Base-by-base conservation (phyloP, 2,113 vertebrate species). In the Anolis carolinensis region DNA sequence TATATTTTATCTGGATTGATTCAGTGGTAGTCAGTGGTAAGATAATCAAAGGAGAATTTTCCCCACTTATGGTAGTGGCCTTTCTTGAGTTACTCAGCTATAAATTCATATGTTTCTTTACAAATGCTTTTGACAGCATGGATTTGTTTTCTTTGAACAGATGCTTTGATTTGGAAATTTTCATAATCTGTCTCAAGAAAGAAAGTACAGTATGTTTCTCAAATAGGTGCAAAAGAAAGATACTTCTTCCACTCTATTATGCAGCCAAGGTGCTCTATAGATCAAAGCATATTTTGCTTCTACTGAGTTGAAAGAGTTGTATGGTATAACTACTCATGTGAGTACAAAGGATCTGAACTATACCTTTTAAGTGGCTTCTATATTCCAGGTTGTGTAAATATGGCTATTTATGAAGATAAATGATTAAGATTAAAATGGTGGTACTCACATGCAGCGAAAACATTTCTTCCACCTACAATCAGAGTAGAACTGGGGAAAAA, bases 181-280 rank as follows among this genome's bases (percentile, higher is more conserved):
- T 86, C 86, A 71, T 85, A 75, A 75, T 83, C 32, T 68, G 92
- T 82, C 68, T 88, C 50, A 82, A 73, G 90, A 86, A 82, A 59
- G 83, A 92, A 81, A 86, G 52, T 79, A 70, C 8, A 86, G 52
- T 79, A 70, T 10, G 72, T 78, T 77, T 84, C 48, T n/a, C 79
- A 68, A 48, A 78, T 7, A 11, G 2, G 18, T 86, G 52, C 34
- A 48, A 21, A 8, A 83, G n/a, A 86, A 84, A 87, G 80, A 20
- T 73, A 70, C 79, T 2, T 70, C 2, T 25, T n/a, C 21, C 65
- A 86, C 88, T 90, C 85, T 3, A 70, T 83, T 79, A 62, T 23
- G 63, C 10, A 67, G 55, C 10, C 32, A 79, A 79, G 55, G 7
- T 62, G 21, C 30, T 77, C 55, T 5, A 32, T 63, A 79, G n/a